phyloP scores from a whole-genome alignment of 1,140 invertebrate genomes.

The Zaprionus davidi region DNA sequence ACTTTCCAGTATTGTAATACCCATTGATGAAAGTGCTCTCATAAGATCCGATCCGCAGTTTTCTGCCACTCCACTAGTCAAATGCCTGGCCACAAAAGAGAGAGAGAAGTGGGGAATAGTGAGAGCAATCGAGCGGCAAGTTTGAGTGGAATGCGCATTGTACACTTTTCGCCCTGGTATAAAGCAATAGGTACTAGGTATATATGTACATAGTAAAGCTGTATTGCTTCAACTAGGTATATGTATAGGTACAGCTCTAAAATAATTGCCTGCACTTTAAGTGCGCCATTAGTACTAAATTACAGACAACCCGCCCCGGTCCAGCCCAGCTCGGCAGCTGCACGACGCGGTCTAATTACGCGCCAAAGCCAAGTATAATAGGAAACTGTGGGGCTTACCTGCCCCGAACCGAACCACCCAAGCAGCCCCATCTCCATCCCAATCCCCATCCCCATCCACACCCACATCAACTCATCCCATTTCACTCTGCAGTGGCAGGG shows the following conservation, averaged over 20 bases:
- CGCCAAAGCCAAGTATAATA: slow-evolving; percentile 46
- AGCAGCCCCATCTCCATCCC: slow-evolving; percentile 1
- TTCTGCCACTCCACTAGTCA: slow-evolving; percentile 22
- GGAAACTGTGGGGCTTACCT: slow-evolving; percentile 46
- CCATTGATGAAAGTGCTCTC: neutral
- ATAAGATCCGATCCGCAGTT: slow-evolving; percentile 6
- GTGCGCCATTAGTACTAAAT: slow-evolving; percentile 81
- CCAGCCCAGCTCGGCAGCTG: slow-evolving; percentile 43
- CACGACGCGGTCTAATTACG: slow-evolving; percentile 77
- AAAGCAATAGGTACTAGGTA: neutral
- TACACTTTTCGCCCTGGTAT: slow-evolving; percentile 38
- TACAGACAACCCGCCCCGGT: slow-evolving; percentile 61
- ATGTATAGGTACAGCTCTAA: slow-evolving; percentile 64
- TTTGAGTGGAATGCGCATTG: slow-evolving; percentile 42
- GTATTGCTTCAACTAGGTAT: neutral
- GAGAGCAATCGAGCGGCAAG: slow-evolving; percentile 60
- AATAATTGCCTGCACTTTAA: slow-evolving; percentile 80
- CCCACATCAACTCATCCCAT: slow-evolving; percentile 20
- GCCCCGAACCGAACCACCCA: slow-evolving; percentile 27
- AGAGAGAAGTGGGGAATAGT: slow-evolving; percentile 17
- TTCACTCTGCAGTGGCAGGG: slow-evolving; percentile 16
- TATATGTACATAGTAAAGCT: neutral
- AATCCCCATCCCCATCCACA: slow-evolving; percentile 1
- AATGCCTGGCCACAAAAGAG: neutral
- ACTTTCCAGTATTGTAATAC: neutral